These are phyloP conservation scores for Dendrocincla fuliginosa DNA, from an alignment of 2,797 vertebrate species.

Conservation along the genomic window DNA sequence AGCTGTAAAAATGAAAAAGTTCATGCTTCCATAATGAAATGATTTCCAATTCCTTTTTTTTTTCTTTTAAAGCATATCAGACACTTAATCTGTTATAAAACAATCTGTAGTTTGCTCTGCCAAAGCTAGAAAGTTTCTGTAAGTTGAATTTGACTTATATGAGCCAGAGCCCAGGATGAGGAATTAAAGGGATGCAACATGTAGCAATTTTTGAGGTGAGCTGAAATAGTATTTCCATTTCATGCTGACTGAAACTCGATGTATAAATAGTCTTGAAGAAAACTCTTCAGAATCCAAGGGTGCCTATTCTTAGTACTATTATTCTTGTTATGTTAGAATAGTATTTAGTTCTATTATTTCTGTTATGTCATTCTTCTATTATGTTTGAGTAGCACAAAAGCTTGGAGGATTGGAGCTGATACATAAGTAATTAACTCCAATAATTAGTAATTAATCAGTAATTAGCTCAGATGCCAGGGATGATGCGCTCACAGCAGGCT, in stretches of 20 bases:
- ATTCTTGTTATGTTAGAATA: background rate
- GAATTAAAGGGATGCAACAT: background rate
- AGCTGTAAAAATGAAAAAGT: background rate
- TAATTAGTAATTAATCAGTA: no score
- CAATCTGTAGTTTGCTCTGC: background rate
- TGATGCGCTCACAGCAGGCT: background rate
- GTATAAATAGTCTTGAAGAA: background rate
- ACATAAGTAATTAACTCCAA: background rate
- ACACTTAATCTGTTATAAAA: background rate
- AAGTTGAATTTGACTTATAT: background rate
- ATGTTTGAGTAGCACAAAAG: background rate
- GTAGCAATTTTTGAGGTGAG: background rate
- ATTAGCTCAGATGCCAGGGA: background rate
- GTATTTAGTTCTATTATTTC: background rate
- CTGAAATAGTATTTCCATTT: background rate
- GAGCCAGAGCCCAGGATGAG: background rate
- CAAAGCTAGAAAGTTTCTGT: background rate
- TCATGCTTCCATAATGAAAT: background rate
- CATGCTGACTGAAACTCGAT: background rate
- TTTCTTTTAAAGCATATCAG: background rate
- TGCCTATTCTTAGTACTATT: background rate
- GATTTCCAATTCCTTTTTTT: accelerated
- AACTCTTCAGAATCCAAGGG: background rate
- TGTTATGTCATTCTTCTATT: background rate
- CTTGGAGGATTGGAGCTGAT: background rate